phyloP scores from a whole-genome alignment of 2,113 vertebrate species.

The Sphaerodactylus townsendi region DNA sequence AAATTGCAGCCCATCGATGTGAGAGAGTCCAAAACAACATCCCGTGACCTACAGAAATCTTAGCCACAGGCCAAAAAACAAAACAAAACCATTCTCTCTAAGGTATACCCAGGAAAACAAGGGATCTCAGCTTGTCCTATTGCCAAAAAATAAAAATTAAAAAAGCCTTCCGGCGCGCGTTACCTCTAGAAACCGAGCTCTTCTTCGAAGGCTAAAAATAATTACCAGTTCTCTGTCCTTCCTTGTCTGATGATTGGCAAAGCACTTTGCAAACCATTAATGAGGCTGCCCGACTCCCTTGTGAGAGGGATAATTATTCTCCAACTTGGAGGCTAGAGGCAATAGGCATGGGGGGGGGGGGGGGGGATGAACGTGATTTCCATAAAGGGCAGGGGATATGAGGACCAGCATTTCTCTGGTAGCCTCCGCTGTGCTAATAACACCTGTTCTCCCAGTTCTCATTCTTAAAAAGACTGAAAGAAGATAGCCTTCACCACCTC shows the following conservation, averaged over 20 bases:
- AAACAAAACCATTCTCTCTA: not conserved
- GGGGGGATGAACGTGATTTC: not conserved
- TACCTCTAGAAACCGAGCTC: constrained; percentile 22
- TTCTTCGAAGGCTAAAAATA: constrained; percentile 26
- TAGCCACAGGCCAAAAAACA: not conserved
- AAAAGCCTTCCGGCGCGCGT: not conserved
- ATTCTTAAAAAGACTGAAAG: not conserved
- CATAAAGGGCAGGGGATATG: constrained; percentile 18
- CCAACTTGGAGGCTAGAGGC: constrained; percentile 29
- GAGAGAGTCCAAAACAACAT: not conserved
- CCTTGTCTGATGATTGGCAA: constrained; percentile 22
- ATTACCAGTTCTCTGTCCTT: constrained; percentile 14
- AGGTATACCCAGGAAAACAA: not conserved
- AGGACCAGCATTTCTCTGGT: not conserved
- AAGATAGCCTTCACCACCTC: not conserved
- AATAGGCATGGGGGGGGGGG: not conserved
- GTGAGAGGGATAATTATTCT: constrained; percentile 37
- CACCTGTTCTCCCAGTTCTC: not conserved
- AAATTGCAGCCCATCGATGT: not conserved
- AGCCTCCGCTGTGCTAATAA: not conserved
- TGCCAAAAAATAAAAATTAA: no score
- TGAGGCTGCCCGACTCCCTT: constrained; percentile 30
- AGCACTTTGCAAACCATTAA: constrained; percentile 39
- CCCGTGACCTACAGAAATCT: not conserved
- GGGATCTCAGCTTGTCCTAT: not conserved